These are phyloP conservation scores for Acyrthosiphon pisum DNA, from an alignment of 1,140 invertebrate species.

Conservation along the genomic window DNA sequence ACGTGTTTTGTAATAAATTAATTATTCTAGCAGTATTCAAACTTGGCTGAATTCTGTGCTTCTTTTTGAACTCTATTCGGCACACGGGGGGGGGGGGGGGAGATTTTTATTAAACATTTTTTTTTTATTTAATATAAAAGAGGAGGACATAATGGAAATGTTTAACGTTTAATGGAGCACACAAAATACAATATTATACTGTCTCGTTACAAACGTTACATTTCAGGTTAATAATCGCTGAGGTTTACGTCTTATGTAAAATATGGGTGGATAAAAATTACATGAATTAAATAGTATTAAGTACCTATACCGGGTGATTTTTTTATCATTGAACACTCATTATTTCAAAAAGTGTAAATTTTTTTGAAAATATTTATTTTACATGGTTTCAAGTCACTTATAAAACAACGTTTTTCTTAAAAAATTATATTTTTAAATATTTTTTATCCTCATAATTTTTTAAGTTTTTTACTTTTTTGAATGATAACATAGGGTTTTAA, in stretches of 20 bases:
- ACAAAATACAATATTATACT: background rate
- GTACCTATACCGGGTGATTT: too few species aligned
- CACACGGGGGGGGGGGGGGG: background rate
- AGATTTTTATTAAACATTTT: background rate
- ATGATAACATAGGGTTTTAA: too few species aligned
- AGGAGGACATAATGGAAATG: background rate
- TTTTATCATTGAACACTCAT: too few species aligned
- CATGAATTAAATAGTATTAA: too few species aligned
- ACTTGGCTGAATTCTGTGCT: background rate
- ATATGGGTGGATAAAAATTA: background rate
- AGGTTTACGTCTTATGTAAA: background rate
- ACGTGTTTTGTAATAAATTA: background rate
- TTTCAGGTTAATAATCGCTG: background rate
- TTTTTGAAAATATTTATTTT: too few species aligned
- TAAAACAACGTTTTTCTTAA: too few species aligned
- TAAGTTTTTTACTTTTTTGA: too few species aligned
- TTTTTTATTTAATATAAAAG: background rate
- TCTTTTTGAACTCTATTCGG: background rate
- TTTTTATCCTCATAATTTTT: too few species aligned
- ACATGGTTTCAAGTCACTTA: too few species aligned
- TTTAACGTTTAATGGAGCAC: background rate
- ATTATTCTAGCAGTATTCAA: background rate
- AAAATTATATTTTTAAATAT: too few species aligned
- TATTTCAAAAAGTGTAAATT: too few species aligned
- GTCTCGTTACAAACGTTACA: background rate